These are phyloP conservation scores for Epizoanthus ramosus DNA, from an alignment of 92 coral and sea anemone species.

Conservation along the genomic window DNA sequence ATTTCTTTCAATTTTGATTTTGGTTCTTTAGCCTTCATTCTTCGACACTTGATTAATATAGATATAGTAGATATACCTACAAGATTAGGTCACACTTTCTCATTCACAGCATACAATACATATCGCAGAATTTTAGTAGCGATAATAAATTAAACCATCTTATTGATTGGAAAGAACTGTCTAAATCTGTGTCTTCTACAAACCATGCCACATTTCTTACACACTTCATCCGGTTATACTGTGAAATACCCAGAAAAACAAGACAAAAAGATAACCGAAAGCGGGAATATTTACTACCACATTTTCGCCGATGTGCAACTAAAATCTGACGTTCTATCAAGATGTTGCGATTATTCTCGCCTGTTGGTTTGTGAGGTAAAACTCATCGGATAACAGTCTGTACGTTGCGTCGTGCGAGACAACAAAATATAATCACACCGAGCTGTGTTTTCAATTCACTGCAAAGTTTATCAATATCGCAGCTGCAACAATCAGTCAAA, in stretches of 20 bases:
- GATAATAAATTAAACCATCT: neutral
- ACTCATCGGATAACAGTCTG: too few relatives aligned
- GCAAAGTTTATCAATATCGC: neutral
- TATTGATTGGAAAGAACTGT: neutral
- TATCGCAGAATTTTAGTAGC: too few relatives aligned
- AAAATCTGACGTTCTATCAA: neutral
- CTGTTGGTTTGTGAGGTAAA: too few relatives aligned
- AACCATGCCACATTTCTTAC: neutral
- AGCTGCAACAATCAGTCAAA: constrained; percentile 19
- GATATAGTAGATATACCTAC: too few relatives aligned
- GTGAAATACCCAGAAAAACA: too few relatives aligned
- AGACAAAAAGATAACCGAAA: too few relatives aligned
- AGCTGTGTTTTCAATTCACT: constrained; percentile 21
- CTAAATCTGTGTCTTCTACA: neutral
- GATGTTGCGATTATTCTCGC: too few relatives aligned
- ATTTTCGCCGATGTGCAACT: neutral
- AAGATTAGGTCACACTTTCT: too few relatives aligned
- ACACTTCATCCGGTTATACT: too few relatives aligned
- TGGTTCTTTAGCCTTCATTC: neutral
- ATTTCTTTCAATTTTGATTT: constrained; percentile 21
- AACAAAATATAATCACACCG: neutral
- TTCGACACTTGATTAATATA: neutral
- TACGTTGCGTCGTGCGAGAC: too few relatives aligned
- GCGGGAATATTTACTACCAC: neutral
- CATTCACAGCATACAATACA: too few relatives aligned